Conservation (phyloP, 2,888 invertebrate genomes). For the Caenorhabditis wallacei region DNA sequence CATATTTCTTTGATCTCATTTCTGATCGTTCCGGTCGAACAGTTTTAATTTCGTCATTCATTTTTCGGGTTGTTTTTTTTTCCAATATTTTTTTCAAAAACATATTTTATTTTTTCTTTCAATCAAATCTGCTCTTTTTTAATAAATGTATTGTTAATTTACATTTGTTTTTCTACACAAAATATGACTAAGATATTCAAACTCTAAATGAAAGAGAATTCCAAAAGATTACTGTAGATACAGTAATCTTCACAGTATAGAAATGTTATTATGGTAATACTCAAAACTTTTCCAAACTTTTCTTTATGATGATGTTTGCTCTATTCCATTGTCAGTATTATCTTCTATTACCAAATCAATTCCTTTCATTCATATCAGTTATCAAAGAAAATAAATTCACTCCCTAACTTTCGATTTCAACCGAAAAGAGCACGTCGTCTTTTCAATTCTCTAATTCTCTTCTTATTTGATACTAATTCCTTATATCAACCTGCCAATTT, state of each 20-base stretch:
- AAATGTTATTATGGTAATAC: no score
- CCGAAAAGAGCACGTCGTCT: constrained; percentile 36
- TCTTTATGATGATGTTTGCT: no score
- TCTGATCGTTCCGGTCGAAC: constrained; percentile 18
- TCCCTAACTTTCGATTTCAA: neutral
- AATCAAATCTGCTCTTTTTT: neutral
- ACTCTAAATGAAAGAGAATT: no score
- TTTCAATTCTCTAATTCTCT: neutral
- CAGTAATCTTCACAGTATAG: no score
- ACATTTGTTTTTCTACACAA: no score
- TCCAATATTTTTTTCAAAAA: neutral
- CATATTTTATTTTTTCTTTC: neutral
- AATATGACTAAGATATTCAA: no score
- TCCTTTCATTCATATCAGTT: constrained; percentile 24
- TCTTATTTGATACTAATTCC: constrained; percentile 30
- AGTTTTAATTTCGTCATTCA: constrained; percentile 35
- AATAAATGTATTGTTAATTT: no score
- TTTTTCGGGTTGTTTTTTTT: constrained; percentile 19
- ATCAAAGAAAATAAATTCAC: neutral
- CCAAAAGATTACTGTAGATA: no score
- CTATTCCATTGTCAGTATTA: no score
- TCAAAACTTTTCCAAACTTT: no score
- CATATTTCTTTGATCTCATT: constrained; percentile 9
- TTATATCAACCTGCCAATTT: constrained; percentile 47
- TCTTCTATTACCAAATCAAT: neutral